Percentiles rank a stretch among this genome's conserved stretches.
Conservation (phyloP, 1,140 invertebrate species). For the Rhyacophila brunnea region DNA sequence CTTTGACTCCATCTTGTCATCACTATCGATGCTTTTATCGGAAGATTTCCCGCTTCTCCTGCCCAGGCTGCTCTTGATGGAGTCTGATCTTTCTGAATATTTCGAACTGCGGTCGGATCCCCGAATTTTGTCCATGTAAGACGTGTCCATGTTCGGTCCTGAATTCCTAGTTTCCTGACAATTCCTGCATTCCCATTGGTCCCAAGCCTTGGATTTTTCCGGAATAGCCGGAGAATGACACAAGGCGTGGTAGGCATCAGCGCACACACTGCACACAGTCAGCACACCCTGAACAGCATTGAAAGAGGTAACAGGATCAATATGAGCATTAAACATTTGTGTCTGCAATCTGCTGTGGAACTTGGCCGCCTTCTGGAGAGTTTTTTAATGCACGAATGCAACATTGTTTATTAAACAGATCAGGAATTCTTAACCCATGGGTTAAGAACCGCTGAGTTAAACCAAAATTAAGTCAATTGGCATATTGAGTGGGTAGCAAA, state of each 20-base stretch:
- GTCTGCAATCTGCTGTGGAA: no score
- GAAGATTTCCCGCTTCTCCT: slow-evolving; percentile 23
- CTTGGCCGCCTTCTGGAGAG: no score
- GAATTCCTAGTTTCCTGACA: slow-evolving; percentile 51
- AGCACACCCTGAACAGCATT: slow-evolving; percentile 64
- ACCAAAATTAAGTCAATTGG: no score
- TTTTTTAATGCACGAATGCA: no score
- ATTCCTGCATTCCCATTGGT: slow-evolving; percentile 59
- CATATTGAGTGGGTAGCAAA: no score
- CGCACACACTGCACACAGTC: slow-evolving; percentile 76
- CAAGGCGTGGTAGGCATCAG: slow-evolving; percentile 76
- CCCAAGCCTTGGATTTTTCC: slow-evolving; percentile 54
- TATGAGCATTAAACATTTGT: no score
- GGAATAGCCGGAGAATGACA: slow-evolving; percentile 69
- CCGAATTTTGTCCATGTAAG: slow-evolving; percentile 24
- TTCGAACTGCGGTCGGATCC: slow-evolving; percentile 30
- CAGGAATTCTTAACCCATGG: no score
- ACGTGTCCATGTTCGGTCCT: slow-evolving; percentile 23
- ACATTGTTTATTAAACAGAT: no score
- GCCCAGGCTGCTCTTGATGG: slow-evolving; percentile 16
- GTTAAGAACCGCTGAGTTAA: no score
- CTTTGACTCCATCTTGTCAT: slow-evolving; percentile 26
- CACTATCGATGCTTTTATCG: slow-evolving; percentile 24
- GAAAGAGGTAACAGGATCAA: no score
- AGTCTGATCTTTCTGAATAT: slow-evolving; percentile 30